phyloP scores from a whole-genome alignment of 2,888 invertebrate genomes.

The Itoplectis maculator region DNA sequence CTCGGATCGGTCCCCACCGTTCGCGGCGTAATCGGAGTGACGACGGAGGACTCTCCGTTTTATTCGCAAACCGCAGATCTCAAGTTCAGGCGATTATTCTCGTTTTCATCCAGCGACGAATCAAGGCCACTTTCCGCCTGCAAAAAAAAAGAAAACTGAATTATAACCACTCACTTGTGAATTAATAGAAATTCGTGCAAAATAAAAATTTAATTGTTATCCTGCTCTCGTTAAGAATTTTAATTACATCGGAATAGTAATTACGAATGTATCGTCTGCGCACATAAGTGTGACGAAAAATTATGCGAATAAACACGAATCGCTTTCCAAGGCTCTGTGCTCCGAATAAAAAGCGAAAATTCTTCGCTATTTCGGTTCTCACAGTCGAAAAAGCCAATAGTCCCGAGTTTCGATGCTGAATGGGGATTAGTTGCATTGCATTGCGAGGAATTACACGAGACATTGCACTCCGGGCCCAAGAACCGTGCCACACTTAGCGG shows the following conservation, averaged over 20 bases:
- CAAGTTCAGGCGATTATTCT: conserved; percentile 12
- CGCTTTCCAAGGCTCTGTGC: not conserved
- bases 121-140: not conserved
- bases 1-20: not conserved
- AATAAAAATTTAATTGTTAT: no score
- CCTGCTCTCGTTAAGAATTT: no score
- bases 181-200: no score
- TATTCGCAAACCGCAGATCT: not conserved
- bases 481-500: conserved; percentile 21
- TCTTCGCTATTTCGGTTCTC: conserved; percentile 10
- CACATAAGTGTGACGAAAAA: not conserved
- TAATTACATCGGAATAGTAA: no score
- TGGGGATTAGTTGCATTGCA: no score
- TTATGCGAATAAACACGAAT: not conserved
- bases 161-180: no score
- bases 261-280: no score
- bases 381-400: conserved; percentile 2
- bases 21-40: not conserved
- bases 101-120: not conserved
- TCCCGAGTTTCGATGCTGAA: not conserved
- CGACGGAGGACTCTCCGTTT: conserved; percentile 1
- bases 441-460: conserved; percentile 20
- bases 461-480: conserved; percentile 17
- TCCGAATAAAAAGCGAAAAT: conserved; percentile 38
- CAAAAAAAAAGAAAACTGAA: not conserved